A percentile compares a stretch with the other conserved stretches of the same genome.
These are phyloP conservation scores for Calliphora vomitoria DNA, from an alignment of 2,888 invertebrate species.

Conservation along the genomic window DNA sequence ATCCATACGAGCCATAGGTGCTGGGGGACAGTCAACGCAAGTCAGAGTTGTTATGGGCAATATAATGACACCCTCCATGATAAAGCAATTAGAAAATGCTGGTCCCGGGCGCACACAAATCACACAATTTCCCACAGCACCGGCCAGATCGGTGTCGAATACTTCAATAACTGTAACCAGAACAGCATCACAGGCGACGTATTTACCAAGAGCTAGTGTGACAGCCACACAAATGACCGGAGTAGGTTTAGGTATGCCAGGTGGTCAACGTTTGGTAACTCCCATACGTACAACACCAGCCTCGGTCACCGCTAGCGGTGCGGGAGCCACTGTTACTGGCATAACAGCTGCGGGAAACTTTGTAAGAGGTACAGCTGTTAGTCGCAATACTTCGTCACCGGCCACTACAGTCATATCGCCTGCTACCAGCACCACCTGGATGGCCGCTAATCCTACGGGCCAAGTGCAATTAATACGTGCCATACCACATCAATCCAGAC, in stretches of 20 bases:
- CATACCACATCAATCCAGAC: slow-evolving; percentile 82
- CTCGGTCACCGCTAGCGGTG: slow-evolving; percentile 75
- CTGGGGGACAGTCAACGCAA: slow-evolving; percentile 83
- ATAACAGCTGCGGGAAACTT: slow-evolving; percentile 81
- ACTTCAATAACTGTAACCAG: slow-evolving; percentile 84
- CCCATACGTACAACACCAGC: slow-evolving; percentile 82
- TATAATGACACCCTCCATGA: slow-evolving; percentile 85
- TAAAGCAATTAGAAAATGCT: slow-evolving; percentile 85
- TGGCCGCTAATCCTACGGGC: slow-evolving; percentile 82
- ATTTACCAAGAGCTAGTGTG: slow-evolving; percentile 82
- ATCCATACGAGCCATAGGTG: slow-evolving; percentile 80
- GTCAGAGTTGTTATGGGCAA: slow-evolving; percentile 83
- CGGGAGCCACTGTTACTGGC: slow-evolving; percentile 78
- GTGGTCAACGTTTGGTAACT: slow-evolving; percentile 81
- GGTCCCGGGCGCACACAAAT: slow-evolving; percentile 82
- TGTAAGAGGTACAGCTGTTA: slow-evolving; percentile 81
- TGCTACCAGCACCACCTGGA: slow-evolving; percentile 82
- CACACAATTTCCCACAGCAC: slow-evolving; percentile 82
- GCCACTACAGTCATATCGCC: slow-evolving; percentile 83
- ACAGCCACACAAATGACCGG: slow-evolving; percentile 83
- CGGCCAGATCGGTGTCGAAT: slow-evolving; percentile 82
- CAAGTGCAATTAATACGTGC: slow-evolving; percentile 84
- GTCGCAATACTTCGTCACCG: slow-evolving; percentile 80
- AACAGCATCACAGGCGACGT: slow-evolving; percentile 83
- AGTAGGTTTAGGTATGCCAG: slow-evolving; percentile 75